Conservation (phyloP, 2,888 invertebrate species). For the Megamerina dolium region DNA sequence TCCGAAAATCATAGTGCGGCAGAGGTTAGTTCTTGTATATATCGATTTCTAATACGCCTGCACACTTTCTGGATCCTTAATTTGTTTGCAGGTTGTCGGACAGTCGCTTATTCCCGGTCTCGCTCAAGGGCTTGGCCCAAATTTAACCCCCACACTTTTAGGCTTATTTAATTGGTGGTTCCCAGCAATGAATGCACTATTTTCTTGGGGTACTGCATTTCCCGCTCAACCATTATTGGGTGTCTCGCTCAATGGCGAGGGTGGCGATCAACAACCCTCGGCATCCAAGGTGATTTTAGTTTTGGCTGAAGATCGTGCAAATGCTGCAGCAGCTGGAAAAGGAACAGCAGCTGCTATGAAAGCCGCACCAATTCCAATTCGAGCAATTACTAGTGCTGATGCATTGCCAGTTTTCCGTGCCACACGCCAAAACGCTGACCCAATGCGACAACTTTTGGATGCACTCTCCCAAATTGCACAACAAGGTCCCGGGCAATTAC, state of each 20-base stretch:
- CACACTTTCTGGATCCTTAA: too few relatives aligned
- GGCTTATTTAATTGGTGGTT: constrained; percentile 22
- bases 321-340: constrained; percentile 14
- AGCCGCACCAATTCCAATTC: too few relatives aligned
- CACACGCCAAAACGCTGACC: constrained; percentile 12
- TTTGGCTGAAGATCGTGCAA: constrained; percentile 33
- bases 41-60: too few relatives aligned
- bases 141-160: not conserved
- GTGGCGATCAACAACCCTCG: constrained; percentile 15
- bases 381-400: too few relatives aligned
- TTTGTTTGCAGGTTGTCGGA: constrained; percentile 1
- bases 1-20: not conserved
- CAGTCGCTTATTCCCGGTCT: constrained; percentile 2
- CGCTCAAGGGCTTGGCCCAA: constrained; percentile 3
- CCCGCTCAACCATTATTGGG: constrained; percentile 16
- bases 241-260: not conserved
- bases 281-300: constrained; percentile 38
- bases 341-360: constrained; percentile 2
- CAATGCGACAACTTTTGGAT: too few relatives aligned
- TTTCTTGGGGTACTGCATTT: constrained; percentile 29
- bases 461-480: constrained; percentile 4
- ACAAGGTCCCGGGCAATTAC: constrained; percentile 6
- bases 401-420: too few relatives aligned
- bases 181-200: constrained; percentile 29
- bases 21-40: too few relatives aligned